These are phyloP conservation scores for Limnephilus rhombicus DNA, from an alignment of 2,888 invertebrate genomes.

Conservation along the genomic window DNA sequence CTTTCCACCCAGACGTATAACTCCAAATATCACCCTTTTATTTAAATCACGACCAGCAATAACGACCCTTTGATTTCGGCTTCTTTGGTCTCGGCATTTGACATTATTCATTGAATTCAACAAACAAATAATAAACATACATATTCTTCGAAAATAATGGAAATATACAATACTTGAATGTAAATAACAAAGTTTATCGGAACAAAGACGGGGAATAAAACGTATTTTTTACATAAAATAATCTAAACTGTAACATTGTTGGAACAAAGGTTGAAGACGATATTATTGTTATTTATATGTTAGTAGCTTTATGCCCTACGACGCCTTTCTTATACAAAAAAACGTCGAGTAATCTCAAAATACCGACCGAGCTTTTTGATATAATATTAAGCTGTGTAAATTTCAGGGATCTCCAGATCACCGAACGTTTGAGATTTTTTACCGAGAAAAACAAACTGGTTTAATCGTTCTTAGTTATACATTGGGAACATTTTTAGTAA, in stretches of 20 bases:
- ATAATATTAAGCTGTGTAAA: not conserved
- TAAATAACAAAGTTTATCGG: not conserved
- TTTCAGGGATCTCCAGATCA: too few relatives aligned
- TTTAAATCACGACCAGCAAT: not conserved
- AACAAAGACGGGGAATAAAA: not conserved
- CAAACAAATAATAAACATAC: not conserved
- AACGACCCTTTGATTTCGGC: not conserved
- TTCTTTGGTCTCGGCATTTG: not conserved
- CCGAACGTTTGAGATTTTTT: too few relatives aligned
- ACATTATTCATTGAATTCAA: not conserved
- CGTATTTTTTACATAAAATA: not conserved
- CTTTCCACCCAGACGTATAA: not conserved
- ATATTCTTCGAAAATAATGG: not conserved
- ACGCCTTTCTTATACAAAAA: too few relatives aligned
- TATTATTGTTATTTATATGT: too few relatives aligned
- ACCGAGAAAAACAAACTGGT: not conserved
- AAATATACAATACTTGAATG: not conserved
- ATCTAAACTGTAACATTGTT: not conserved
- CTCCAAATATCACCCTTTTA: not conserved
- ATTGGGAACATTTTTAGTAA: not conserved
- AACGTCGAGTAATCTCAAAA: not conserved
- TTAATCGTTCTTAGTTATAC: not conserved
- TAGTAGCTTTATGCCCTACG: not conserved
- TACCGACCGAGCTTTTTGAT: not conserved
- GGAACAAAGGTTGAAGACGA: not conserved